Percentiles rank a stretch among this genome's conserved stretches.
phyloP scores from a whole-genome alignment of 1,140 invertebrate genomes.

The Vanessa atalanta region DNA sequence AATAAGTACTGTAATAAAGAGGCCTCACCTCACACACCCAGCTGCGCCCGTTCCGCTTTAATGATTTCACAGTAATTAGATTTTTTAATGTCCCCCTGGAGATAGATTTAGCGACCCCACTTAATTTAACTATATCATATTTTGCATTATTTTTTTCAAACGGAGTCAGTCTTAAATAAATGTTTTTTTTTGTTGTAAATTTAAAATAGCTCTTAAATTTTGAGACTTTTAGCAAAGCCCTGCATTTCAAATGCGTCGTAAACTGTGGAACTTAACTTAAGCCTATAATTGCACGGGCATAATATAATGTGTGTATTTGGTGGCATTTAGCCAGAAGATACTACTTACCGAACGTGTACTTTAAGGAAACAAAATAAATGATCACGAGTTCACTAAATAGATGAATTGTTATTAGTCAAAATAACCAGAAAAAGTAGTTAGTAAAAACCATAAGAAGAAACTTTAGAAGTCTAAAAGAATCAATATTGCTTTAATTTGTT shows the following conservation, averaged over 20 bases:
- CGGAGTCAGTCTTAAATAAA: constrained; percentile 6
- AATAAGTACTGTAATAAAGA: constrained; percentile 31
- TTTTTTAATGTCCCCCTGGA: constrained; percentile 54
- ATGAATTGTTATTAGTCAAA: no score
- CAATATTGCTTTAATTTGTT: no score
- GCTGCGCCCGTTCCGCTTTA: constrained; percentile 46
- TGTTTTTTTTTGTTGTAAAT: not conserved
- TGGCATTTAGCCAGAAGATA: no score
- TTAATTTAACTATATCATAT: constrained; percentile 48
- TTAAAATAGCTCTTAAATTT: no score
- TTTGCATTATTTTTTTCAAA: constrained; percentile 30
- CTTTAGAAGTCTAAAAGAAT: not conserved
- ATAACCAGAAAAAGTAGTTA: not conserved
- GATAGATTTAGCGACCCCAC: constrained; percentile 46
- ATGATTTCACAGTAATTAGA: constrained; percentile 57
- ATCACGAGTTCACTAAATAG: no score
- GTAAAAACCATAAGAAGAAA: not conserved
- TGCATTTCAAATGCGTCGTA: no score
- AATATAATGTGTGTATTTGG: no score
- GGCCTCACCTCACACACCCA: constrained; percentile 38
- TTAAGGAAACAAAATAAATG: no score
- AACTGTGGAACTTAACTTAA: no score
- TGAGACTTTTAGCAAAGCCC: no score
- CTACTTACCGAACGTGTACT: no score
- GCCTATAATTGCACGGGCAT: no score